These are phyloP conservation scores for Macrosteles quadrilineatus DNA, from an alignment of 1,140 invertebrate genomes.

Conservation along the genomic window DNA sequence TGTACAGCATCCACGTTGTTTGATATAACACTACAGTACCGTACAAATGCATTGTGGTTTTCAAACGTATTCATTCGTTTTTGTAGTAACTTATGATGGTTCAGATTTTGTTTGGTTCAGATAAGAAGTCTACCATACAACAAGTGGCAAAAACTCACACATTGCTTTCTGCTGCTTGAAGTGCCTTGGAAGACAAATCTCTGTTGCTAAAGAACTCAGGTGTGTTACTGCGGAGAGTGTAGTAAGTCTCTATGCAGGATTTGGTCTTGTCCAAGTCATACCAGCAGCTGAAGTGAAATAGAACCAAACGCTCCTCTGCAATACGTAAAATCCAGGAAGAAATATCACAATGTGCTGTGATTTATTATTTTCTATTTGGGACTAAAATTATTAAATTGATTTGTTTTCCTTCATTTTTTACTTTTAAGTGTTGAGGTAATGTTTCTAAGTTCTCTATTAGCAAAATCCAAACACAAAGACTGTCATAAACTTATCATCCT, in stretches of 20 bases:
- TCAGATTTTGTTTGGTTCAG: no score
- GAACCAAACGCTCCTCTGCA: constrained; percentile 54
- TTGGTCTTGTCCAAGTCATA: constrained; percentile 41
- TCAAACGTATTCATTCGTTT: no score
- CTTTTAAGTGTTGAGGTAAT: not conserved
- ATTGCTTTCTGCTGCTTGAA: constrained; percentile 6
- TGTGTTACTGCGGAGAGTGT: constrained; percentile 36
- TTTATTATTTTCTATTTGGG: not conserved
- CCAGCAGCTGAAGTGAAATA: constrained; percentile 42
- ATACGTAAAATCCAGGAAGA: constrained; percentile 27
- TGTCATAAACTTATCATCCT: no score
- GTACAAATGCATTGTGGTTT: no score
- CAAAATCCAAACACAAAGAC: no score
- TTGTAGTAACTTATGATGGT: no score
- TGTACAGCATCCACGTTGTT: no score
- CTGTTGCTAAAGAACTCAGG: constrained; percentile 42
- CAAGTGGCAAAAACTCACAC: constrained; percentile 13
- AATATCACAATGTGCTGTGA: not conserved
- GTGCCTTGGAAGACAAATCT: constrained; percentile 30
- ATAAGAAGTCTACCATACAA: no score
- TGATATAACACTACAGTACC: no score
- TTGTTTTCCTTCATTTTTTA: not conserved
- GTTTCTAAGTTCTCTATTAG: not conserved
- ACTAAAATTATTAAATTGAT: constrained; percentile 1
- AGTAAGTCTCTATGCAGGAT: constrained; percentile 39